Evolutionary conservation across 2,888 invertebrate species (phyloP), one percentile per base, ranked within the genome.

Genomic region (Cheilosia variabilis): DNA sequence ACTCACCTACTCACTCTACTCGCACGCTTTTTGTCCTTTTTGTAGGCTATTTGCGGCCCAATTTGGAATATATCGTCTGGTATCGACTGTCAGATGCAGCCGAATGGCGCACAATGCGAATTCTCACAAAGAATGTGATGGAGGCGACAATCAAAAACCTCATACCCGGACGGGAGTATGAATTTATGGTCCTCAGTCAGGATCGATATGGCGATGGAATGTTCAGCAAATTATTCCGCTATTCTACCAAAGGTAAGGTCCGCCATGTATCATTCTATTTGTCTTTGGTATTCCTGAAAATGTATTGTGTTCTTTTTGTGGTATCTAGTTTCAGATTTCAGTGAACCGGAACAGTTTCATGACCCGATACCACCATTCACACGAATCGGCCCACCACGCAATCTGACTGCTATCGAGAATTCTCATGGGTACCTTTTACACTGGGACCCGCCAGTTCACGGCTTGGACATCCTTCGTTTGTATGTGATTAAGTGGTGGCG

Each of bases 161-260:
- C 88, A 93, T 94, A 82, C 95, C 97, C 22, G 96, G 93, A 83
- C 94, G 95, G 24, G 95, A 96, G 90, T 98, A 98, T 92, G 98
- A 98, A 92, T 95, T 98, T 90, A 97, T 97, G 94, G 96, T 98
- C 60, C 94, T 97, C 62, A 96, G 97, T 88, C 96, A 97, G 91
- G 98, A 98, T 92, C 94, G 96, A 89, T 94, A 95, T 81, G 98
- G 98, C 7, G 97, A 98, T 89, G 98, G 98, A 27, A 95, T 97
- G 93, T 97, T 97, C 91, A 98, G 98, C 92, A 96, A 97, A 91
- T 94, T 96, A 13, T 93, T 97, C 37, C 94, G 94, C 88, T 95
- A 96, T 72, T 94, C 94, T 90, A 98, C 98, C 0, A 94, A 95
- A 91, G 94, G 93, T 93, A 88, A 89, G 89, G 72, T 27, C 58